Percentiles rank a stretch among this genome's conserved stretches.
Evolutionary conservation across 1,140 invertebrate species (phyloP).

Genomic region (Penaeus chinensis): DNA sequence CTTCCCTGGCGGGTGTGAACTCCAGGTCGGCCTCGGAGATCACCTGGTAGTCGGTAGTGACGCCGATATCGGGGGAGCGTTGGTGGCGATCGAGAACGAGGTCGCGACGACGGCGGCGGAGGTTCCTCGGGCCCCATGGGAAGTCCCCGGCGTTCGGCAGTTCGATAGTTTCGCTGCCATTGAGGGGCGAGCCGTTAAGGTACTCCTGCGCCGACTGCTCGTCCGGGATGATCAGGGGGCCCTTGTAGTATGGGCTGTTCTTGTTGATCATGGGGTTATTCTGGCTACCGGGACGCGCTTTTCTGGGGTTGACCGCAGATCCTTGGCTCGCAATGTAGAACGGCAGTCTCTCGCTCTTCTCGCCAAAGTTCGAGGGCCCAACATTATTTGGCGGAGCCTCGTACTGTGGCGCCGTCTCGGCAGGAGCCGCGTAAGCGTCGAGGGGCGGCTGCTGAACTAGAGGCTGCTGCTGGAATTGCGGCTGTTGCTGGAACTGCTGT

Average conservation of each 20-base stretch:
- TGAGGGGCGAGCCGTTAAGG: constrained; percentile 23
- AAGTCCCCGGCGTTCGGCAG: constrained; percentile 56
- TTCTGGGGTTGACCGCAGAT: no score
- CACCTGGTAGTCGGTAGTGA: constrained; percentile 89
- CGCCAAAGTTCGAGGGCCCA: constrained; percentile 5
- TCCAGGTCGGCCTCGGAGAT: constrained; percentile 91
- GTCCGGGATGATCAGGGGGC: constrained; percentile 53
- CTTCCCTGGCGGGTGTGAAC: constrained; percentile 83
- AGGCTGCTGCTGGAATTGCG: no score
- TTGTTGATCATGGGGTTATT: constrained; percentile 34
- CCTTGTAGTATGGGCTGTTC: constrained; percentile 3
- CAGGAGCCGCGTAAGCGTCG: constrained; percentile 34
- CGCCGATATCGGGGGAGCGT: constrained; percentile 85
- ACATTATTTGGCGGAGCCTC: constrained; percentile 24
- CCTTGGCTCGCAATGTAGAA: no score
- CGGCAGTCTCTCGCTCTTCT: neutral
- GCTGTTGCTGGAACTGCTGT: no score
- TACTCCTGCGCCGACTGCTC: constrained; percentile 50
- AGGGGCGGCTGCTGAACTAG: neutral
- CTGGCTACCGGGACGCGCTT: neutral
- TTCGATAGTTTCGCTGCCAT: constrained; percentile 47
- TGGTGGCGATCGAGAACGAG: constrained; percentile 77
- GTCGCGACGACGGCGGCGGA: constrained; percentile 72
- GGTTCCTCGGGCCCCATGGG: constrained; percentile 62
- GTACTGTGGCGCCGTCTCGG: constrained; percentile 33